Percentiles rank a stretch among this genome's conserved stretches.
Evolutionary conservation across 2,888 invertebrate species (phyloP).

Genomic region (Aromia moschata): DNA sequence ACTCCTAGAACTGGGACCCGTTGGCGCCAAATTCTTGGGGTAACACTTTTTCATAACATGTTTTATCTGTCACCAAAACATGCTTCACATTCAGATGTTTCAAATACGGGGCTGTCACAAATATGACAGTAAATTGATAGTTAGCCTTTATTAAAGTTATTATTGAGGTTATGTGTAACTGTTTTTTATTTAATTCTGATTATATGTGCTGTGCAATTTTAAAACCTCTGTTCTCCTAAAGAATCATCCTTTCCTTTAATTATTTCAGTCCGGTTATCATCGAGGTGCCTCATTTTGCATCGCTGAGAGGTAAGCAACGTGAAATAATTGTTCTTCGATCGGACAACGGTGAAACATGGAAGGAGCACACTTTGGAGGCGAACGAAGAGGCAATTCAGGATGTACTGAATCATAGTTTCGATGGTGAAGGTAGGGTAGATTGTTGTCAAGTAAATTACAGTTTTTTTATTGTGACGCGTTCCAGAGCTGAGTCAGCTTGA

Average conservation of each 20-base stretch:
- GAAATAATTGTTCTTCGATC: slow-evolving; percentile 96
- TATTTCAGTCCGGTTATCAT: slow-evolving; percentile 86
- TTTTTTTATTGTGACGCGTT: no score
- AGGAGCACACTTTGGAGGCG: slow-evolving; percentile 90
- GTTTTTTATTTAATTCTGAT: not conserved
- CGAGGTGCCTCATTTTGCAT: slow-evolving; percentile 98
- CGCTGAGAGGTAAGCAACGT: slow-evolving; percentile 90
- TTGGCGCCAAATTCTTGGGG: slow-evolving; percentile 96
- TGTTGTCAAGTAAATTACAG: not conserved
- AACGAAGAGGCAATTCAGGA: slow-evolving; percentile 90
- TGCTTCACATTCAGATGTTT: no score
- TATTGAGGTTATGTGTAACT: no score
- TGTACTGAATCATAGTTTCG: slow-evolving; percentile 90
- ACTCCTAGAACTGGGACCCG: slow-evolving; percentile 94
- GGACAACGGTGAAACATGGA: slow-evolving; percentile 98
- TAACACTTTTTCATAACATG: no score
- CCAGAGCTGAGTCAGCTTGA: slow-evolving; percentile 80
- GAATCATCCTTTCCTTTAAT: no score
- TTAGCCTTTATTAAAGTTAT: no score
- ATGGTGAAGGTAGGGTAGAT: slow-evolving; percentile 73
- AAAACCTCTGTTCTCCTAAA: no score
- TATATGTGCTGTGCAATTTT: not conserved
- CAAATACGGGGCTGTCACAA: no score
- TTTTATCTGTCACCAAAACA: no score
- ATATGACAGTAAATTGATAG: no score